phyloP scores from a whole-genome alignment of 2,888 invertebrate genomes.

The Hirtodrosophila cameraria region DNA sequence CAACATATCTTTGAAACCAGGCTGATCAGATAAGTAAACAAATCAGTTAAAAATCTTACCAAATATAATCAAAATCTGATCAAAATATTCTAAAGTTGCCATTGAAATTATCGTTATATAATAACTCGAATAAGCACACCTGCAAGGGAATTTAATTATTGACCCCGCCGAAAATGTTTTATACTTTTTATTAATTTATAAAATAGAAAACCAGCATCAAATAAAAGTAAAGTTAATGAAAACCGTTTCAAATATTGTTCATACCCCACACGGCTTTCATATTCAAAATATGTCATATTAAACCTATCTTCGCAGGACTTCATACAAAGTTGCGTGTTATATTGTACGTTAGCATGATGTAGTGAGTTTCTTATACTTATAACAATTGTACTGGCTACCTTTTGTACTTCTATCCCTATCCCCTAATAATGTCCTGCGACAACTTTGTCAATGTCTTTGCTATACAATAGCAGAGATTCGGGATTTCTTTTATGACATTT shows the following conservation, averaged over 20 bases:
- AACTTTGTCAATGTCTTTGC: conserved; percentile 47
- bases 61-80: no score
- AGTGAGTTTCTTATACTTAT: conserved; percentile 47
- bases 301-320: conserved; percentile 16
- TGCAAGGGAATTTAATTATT: no score
- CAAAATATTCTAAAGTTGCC: no score
- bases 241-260: not conserved
- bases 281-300: conserved; percentile 36
- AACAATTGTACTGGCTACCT: conserved; percentile 30
- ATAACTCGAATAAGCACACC: no score
- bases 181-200: no score
- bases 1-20: no score
- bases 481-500: conserved; percentile 41
- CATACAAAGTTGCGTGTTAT: conserved; percentile 42
- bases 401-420: conserved; percentile 6
- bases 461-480: conserved; percentile 33
- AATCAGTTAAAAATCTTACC: no score
- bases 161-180: no score
- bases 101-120: no score
- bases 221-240: no score
- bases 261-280: conserved; percentile 2
- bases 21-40: no score
- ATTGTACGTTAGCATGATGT: conserved; percentile 52
- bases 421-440: conserved; percentile 28
- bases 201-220: no score